Percentiles rank a stretch among this genome's conserved stretches.
Conservation (phyloP, 2,113 vertebrate genomes). For the Scomber japonicus region DNA sequence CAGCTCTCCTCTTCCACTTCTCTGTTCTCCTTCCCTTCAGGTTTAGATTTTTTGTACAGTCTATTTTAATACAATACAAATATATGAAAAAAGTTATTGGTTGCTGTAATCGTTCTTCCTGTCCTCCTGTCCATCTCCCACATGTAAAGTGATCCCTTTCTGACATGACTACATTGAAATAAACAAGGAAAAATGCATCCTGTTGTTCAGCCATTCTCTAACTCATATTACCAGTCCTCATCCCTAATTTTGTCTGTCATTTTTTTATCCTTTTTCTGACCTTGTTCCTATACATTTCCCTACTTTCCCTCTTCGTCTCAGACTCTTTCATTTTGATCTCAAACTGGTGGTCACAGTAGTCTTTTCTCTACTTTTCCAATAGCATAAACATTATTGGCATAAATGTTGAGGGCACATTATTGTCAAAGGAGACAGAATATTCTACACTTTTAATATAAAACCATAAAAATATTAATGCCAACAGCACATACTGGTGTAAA, state of each 20-base stretch:
- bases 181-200: neutral
- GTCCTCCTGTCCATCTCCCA: neutral
- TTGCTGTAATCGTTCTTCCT: neutral
- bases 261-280: neutral
- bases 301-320: no score
- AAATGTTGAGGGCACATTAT: neutral
- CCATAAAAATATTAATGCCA: no score
- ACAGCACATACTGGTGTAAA: no score
- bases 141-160: neutral
- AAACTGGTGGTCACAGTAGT: no score
- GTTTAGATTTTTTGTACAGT: no score
- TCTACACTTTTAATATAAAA: neutral
- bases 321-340: no score
- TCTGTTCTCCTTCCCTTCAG: conserved; percentile 9
- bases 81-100: neutral
- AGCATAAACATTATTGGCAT: neutral
- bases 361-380: no score
- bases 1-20: conserved; percentile 50
- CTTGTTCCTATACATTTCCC: no score
- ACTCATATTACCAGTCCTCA: neutral
- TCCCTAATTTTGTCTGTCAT: neutral
- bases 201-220: no score
- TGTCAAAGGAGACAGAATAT: neutral
- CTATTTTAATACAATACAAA: no score
- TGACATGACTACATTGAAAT: neutral